These are phyloP conservation scores for Plectropomus leopardus DNA, from an alignment of 2,113 vertebrate genomes.

Conservation along the genomic window DNA sequence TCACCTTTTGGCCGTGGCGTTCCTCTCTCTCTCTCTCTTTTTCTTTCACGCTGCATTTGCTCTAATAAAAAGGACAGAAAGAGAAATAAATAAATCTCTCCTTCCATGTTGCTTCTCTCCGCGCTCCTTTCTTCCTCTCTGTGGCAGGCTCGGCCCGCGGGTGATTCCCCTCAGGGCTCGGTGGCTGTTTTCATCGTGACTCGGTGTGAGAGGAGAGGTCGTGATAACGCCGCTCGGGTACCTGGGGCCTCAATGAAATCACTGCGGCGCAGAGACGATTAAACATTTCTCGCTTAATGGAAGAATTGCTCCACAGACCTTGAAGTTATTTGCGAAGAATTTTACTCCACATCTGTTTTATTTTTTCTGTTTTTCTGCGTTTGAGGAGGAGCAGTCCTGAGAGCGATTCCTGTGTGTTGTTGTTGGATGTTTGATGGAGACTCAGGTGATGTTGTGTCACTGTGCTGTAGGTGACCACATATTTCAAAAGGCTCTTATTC, in stretches of 20 bases:
- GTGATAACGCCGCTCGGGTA: constrained; percentile 33
- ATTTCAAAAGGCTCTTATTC: too few species aligned
- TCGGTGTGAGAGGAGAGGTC: background rate
- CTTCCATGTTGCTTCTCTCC: background rate
- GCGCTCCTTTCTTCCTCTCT: background rate
- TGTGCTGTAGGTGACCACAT: too few species aligned
- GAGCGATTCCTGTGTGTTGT: background rate
- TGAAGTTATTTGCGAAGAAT: constrained; percentile 9
- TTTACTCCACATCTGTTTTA: background rate
- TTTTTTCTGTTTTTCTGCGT: background rate
- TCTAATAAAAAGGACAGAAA: constrained; percentile 12
- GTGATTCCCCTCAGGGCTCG: constrained; percentile 37
- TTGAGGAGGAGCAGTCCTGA: background rate
- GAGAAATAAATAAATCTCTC: constrained; percentile 14
- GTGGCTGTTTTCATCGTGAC: constrained; percentile 12
- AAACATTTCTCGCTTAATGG: constrained; percentile 39
- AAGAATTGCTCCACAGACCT: constrained; percentile 26
- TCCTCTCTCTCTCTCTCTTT: background rate
- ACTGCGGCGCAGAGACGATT: constrained; percentile 32
- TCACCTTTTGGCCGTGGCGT: background rate
- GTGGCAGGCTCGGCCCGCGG: background rate
- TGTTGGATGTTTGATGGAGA: background rate
- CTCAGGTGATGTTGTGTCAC: background rate
- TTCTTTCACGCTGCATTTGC: background rate
- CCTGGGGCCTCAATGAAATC: constrained; percentile 47